Conservation (phyloP, 2,888 invertebrate species). For the Drosophila macrospina region DNA sequence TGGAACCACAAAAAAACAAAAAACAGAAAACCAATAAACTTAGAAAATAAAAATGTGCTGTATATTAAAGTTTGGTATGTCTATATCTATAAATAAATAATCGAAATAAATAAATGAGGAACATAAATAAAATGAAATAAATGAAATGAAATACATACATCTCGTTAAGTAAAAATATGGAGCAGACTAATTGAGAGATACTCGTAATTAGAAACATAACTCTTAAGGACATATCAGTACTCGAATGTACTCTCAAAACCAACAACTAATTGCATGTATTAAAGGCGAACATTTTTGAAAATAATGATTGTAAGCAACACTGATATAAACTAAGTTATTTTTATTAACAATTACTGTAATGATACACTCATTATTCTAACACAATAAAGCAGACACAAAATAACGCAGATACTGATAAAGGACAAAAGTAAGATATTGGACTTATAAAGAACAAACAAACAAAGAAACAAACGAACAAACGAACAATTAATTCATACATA, state of each 20-base stretch:
- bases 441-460: constrained; percentile 65
- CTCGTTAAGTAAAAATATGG: constrained; percentile 35
- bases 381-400: constrained; percentile 31
- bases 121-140: constrained; percentile 39
- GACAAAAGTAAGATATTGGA: constrained; percentile 61
- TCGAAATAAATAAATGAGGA: constrained; percentile 37
- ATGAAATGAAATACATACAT: constrained; percentile 52
- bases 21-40: constrained; percentile 28
- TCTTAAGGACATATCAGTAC: constrained; percentile 54
- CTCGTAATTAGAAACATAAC: constrained; percentile 38
- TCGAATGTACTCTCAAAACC: constrained; percentile 50
- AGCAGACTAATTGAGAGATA: constrained; percentile 24
- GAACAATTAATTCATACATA: constrained; percentile 38
- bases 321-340: constrained; percentile 77
- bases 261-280: constrained; percentile 23
- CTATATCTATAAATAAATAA: constrained; percentile 76
- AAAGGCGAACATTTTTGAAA: constrained; percentile 7
- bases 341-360: constrained; percentile 62
- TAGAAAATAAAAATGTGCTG: constrained; percentile 44
- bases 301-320: constrained; percentile 70
- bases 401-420: constrained; percentile 38
- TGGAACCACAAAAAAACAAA: constrained; percentile 51
- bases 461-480: constrained; percentile 65
- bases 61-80: constrained; percentile 77
- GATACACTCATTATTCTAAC: constrained; percentile 51